Percentiles rank a stretch among this genome's conserved stretches.
These are phyloP conservation scores for Prionailurus viverrinus DNA, from an alignment of 2,113 vertebrate species.

Conservation along the genomic window DNA sequence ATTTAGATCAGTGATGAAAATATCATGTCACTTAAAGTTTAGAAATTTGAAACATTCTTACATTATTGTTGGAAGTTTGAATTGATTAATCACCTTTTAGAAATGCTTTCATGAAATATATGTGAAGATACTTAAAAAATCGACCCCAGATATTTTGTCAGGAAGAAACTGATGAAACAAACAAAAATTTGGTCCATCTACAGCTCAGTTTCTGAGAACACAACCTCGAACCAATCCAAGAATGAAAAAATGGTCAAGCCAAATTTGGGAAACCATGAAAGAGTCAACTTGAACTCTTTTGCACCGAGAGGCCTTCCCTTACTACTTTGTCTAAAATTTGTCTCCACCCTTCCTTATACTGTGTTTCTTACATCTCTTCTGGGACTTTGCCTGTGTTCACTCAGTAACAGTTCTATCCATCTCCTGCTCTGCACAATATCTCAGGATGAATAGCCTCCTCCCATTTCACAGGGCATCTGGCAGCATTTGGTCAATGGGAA, in stretches of 20 bases:
- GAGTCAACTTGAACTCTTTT: background rate
- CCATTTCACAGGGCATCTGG: background rate
- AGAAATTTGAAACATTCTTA: background rate
- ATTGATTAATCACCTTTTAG: background rate
- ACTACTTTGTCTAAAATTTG: background rate
- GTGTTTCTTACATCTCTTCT: background rate
- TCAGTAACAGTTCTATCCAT: background rate
- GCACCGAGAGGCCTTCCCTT: background rate
- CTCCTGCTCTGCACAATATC: background rate
- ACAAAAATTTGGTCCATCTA: background rate
- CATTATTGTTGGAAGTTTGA: background rate
- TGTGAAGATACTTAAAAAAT: background rate
- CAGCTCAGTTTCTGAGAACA: background rate
- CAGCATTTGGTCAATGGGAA: background rate
- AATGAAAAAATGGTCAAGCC: background rate
- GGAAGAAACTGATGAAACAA: background rate
- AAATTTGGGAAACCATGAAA: background rate
- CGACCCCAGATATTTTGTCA: background rate
- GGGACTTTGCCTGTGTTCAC: no score
- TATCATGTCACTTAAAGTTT: background rate
- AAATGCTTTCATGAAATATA: background rate
- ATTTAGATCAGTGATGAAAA: background rate
- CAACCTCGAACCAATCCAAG: background rate
- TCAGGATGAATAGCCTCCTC: background rate
- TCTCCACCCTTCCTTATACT: fast-evolving